These are phyloP conservation scores for Thryonomys swinderianus DNA, from an alignment of 2,113 vertebrate species.

Conservation along the genomic window DNA sequence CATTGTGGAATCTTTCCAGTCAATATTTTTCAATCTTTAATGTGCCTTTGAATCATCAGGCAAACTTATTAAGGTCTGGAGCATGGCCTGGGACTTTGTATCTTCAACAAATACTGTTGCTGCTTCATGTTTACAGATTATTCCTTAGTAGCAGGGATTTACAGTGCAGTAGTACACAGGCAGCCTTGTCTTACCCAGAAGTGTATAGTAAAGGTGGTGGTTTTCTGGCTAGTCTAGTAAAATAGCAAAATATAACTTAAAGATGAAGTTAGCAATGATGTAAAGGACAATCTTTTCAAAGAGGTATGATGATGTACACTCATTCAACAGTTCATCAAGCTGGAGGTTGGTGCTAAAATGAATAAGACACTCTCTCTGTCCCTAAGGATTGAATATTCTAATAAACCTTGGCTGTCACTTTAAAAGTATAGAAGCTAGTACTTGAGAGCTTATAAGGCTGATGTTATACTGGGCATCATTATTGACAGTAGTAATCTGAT, in stretches of 20 bases:
- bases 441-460: conserved; percentile 13
- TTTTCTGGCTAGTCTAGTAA: conserved; percentile 20
- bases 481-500: conserved; percentile 42
- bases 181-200: neutral
- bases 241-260: conserved; percentile 30
- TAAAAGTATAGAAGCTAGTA: neutral
- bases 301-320: conserved; percentile 35
- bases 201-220: conserved; percentile 33
- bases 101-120: neutral
- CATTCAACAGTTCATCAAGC: neutral
- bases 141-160: conserved; percentile 21
- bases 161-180: neutral
- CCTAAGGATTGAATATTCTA: neutral
- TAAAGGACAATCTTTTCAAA: conserved; percentile 48
- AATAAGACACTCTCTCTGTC: neutral
- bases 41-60: conserved; percentile 25
- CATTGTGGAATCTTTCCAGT: conserved; percentile 30
- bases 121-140: neutral
- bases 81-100: neutral
- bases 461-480: neutral
- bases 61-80: conserved; percentile 20
- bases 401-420: conserved; percentile 1
- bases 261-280: neutral
- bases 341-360: conserved; percentile 53
- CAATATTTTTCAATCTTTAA: neutral